Evolutionary conservation across 2,797 vertebrate species (phyloP), one percentile per base, ranked within the genome.

Genomic region (Leuciscus waleckii): DNA sequence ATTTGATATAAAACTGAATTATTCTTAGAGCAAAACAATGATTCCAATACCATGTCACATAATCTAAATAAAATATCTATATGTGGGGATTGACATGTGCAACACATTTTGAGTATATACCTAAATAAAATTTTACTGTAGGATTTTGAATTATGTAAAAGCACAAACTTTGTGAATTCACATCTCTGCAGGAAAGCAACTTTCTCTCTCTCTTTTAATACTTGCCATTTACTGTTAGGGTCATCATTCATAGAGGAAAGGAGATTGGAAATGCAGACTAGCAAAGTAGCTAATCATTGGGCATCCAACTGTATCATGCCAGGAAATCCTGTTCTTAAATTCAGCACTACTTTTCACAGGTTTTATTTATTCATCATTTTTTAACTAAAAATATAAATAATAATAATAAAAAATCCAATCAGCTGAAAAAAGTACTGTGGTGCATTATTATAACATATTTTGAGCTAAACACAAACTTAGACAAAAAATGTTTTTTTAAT

Each of bases 231-330:
- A 75, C 19, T 23, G 17, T 35, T 75, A 67, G 17, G 9, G 29
- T 35, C 46, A 35, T 54, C 19, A 54, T 54, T 54, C 73, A 75
- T 35, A 35, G 19, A 75, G 73, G 3, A 35, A 35, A 54, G 5
- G 29, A 51, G 29, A 75, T 17, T 35, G 9, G 54, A 68, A 76
- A 76, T 76, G 46, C 73, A 75, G 29, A 21, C 46, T 75, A 54
- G 29, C 73, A 56, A 37, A 21, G 19, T 56, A 23, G 19, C 32
- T 35, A 54, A 76, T 76, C 19, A 56, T 37, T 41, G 35, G 2
- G 14, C 14, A 39, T 17, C 7, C 32, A 26, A n/a, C 35, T 77
- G 6, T 37, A n/a, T 58, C 21, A 77, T 58, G 4, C 17, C 49
- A 37, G 39, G 23, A 41, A n/a, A 43, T 14, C 11, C 5, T 43